Evolutionary conservation across 2,797 vertebrate species (phyloP).

Genomic region (Phalanger gymnotis): DNA sequence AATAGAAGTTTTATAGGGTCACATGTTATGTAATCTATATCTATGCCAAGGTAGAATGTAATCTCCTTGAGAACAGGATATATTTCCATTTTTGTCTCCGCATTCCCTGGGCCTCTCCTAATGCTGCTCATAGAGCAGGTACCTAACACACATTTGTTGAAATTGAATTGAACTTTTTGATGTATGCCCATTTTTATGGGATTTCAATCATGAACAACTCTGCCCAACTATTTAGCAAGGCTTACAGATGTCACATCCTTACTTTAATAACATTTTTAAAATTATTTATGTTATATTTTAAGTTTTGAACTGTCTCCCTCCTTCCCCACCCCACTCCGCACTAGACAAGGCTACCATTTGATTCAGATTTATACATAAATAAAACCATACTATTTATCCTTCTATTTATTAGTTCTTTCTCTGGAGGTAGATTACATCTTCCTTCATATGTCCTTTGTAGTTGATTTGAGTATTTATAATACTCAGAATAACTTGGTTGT

Average conservation of each 20-base stretch:
- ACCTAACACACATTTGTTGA: not conserved
- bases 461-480: not conserved
- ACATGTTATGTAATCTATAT: not conserved
- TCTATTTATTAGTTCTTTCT: not conserved
- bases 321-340: not conserved
- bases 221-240: not conserved
- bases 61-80: not conserved
- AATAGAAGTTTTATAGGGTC: not conserved
- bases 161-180: not conserved
- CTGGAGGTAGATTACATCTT: not conserved
- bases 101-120: not conserved
- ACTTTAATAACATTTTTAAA: not conserved
- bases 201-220: not conserved
- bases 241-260: not conserved
- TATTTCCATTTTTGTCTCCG: not conserved
- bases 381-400: not conserved
- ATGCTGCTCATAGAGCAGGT: not conserved
- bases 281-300: too few relatives aligned
- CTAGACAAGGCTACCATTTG: not conserved
- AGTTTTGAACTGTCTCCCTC: not conserved
- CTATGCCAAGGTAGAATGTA: not conserved
- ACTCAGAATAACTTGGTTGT: not conserved
- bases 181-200: not conserved
- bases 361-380: not conserved
- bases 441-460: not conserved